phyloP scores from a whole-genome alignment of 2,888 invertebrate genomes.

The Thera obeliscata region DNA sequence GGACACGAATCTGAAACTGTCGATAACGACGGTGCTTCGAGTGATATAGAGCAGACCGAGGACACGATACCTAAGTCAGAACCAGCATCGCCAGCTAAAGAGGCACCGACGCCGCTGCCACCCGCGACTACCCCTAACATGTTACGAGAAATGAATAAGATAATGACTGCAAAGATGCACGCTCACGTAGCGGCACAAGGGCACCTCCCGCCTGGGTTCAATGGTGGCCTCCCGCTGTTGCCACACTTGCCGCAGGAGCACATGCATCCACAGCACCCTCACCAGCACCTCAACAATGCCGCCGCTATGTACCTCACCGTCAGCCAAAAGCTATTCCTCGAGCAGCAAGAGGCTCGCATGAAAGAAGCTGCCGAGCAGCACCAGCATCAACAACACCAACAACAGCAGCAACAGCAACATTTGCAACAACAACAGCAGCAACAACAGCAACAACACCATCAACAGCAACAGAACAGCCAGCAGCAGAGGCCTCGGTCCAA shows the following conservation, averaged over 20 bases:
- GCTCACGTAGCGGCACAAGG: constrained; percentile 80
- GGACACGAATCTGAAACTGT: constrained; percentile 91
- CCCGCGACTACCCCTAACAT: constrained; percentile 79
- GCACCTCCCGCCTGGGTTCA: constrained; percentile 85
- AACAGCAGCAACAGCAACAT: constrained; percentile 78
- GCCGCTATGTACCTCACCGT: constrained; percentile 91
- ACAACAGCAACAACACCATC: constrained; percentile 70
- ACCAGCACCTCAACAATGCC: constrained; percentile 86
- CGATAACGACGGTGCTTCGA: constrained; percentile 89
- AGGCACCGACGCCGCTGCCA: constrained; percentile 77
- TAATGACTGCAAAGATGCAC: constrained; percentile 87
- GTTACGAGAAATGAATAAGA: constrained; percentile 87
- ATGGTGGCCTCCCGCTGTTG: constrained; percentile 83
- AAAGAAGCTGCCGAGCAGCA: constrained; percentile 86
- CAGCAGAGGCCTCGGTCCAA: constrained; percentile 85
- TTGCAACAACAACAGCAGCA: constrained; percentile 77
- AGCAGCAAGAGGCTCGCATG: constrained; percentile 90
- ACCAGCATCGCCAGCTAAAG: constrained; percentile 83
- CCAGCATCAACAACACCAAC: constrained; percentile 62
- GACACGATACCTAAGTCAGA: constrained; percentile 83
- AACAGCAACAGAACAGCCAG: constrained; percentile 76
- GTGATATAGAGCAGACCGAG: constrained; percentile 87
- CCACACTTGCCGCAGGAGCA: constrained; percentile 84
- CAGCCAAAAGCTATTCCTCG: constrained; percentile 90
- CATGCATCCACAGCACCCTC: constrained; percentile 82